A percentile compares a stretch with the other conserved stretches of the same genome.
phyloP scores from a whole-genome alignment of 1,140 invertebrate genomes.

The Cotesia typhae region DNA sequence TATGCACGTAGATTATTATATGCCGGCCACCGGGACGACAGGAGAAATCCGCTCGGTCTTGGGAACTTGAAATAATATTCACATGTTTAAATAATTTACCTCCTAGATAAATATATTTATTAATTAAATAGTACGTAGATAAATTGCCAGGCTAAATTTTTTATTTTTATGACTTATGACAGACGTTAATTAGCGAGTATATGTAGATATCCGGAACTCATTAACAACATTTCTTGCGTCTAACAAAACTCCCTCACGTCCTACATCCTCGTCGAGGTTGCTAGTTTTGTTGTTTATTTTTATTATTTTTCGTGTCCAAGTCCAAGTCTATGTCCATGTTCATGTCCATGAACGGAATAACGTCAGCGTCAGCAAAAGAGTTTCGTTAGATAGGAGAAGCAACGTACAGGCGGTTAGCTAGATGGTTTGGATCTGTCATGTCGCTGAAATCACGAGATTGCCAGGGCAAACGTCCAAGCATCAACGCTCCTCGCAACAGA shows the following conservation, averaged over 20 bases:
- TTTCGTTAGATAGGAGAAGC: neutral
- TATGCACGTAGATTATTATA: neutral
- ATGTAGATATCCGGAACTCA: slow-evolving; percentile 40
- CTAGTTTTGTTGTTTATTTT: neutral
- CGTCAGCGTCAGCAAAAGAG: too few relatives aligned
- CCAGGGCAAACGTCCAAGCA: slow-evolving; percentile 35
- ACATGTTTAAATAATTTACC: too few relatives aligned
- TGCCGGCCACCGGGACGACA: too few relatives aligned
- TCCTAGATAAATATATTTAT: slow-evolving; percentile 2
- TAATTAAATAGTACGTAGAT: slow-evolving; percentile 23
- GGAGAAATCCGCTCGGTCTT: too few relatives aligned
- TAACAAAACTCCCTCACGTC: slow-evolving; percentile 24
- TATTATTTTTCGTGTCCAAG: neutral
- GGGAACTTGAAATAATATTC: too few relatives aligned
- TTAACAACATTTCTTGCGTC: slow-evolving; percentile 27
- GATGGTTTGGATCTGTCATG: slow-evolving; percentile 21
- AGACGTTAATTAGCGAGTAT: slow-evolving; percentile 6
- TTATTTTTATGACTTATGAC: too few relatives aligned
- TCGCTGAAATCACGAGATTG: slow-evolving; percentile 32
- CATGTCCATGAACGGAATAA: too few relatives aligned
- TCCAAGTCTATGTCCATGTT: slow-evolving; percentile 1
- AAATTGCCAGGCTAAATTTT: neutral
- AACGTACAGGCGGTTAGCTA: too few relatives aligned
- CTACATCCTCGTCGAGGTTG: slow-evolving; percentile 3
- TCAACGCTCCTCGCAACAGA: neutral